A percentile compares a stretch with the other conserved stretches of the same genome.
Evolutionary conservation across 1,140 invertebrate genomes (phyloP).

Genomic region (Andricus grossulariae): DNA sequence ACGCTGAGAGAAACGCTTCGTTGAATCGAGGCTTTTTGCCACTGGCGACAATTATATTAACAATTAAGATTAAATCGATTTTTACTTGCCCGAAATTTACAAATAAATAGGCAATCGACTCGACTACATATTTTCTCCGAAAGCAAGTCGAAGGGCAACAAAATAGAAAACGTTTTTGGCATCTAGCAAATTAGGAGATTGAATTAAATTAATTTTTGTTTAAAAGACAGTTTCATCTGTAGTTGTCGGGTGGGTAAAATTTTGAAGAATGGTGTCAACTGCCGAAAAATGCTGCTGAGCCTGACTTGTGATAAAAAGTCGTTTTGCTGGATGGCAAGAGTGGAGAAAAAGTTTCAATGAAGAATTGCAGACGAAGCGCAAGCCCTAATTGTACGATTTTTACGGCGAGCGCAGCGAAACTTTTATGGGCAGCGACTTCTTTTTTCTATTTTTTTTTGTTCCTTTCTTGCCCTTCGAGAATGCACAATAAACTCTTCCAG

Average conservation of each 20-base stretch:
- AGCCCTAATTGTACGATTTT: not conserved
- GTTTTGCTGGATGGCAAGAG: constrained; percentile 9
- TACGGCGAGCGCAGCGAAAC: constrained; percentile 4
- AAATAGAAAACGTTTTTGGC: not conserved
- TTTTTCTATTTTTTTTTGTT: not conserved
- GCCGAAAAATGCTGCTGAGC: not conserved
- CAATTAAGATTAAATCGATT: not conserved
- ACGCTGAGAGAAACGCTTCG: not conserved
- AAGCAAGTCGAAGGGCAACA: not conserved
- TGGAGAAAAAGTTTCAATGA: not conserved
- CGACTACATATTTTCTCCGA: not conserved
- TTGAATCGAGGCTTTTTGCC: not conserved
- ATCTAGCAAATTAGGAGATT: not conserved
- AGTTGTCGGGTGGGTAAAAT: not conserved
- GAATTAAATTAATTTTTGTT: not conserved
- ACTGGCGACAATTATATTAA: not conserved
- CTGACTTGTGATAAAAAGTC: not conserved
- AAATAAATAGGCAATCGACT: constrained; percentile 12
- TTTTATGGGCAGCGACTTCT: constrained; percentile 11
- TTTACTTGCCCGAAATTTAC: not conserved
- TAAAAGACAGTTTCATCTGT: not conserved
- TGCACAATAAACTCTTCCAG: constrained; percentile 5
- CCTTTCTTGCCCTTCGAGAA: not conserved
- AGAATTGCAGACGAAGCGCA: constrained; percentile 9
- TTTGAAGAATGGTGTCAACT: not conserved